phyloP scores from a whole-genome alignment of 2,797 vertebrate genomes.

The Manis pentadactyla region DNA sequence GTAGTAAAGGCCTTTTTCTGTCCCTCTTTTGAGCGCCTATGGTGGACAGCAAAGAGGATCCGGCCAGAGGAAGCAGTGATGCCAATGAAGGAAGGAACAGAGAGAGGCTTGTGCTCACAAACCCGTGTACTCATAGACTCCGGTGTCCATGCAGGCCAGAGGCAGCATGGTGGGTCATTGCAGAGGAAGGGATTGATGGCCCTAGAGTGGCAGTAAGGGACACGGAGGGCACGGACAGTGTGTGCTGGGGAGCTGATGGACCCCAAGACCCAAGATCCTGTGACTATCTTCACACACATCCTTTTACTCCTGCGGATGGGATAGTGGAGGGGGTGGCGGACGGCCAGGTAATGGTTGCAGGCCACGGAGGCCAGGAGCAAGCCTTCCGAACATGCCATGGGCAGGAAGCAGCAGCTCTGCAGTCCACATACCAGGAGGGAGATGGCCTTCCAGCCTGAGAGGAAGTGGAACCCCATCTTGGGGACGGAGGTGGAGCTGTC shows the following conservation, averaged over 20 bases:
- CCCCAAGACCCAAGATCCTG: neutral
- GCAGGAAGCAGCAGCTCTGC: constrained; percentile 51
- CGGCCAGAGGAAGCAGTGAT: too few species aligned
- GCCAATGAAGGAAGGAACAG: too few species aligned
- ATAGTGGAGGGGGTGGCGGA: constrained; percentile 58
- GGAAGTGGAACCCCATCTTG: constrained; percentile 13
- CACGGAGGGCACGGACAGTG: constrained; percentile 3
- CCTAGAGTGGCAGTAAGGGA: constrained; percentile 47
- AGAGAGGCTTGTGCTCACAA: too few species aligned
- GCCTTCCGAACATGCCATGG: constrained; percentile 27
- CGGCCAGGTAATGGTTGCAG: constrained; percentile 33
- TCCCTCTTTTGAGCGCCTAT: too few species aligned
- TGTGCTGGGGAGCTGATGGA: constrained; percentile 34
- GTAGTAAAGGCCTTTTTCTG: too few species aligned
- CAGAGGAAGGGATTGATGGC: constrained; percentile 46
- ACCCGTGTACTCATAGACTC: too few species aligned
- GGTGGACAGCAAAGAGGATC: too few species aligned
- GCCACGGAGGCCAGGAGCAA: constrained; percentile 54
- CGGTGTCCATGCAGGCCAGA: neutral
- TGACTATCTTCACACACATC: constrained; percentile 5
- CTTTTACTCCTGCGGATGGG: neutral
- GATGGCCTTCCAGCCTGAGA: constrained; percentile 39
- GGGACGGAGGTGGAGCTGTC: constrained; percentile 14
- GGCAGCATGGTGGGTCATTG: constrained; percentile 53
- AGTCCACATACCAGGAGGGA: constrained; percentile 34